These are phyloP conservation scores for Perccottus glenii DNA, from an alignment of 2,113 vertebrate genomes.

Conservation along the genomic window DNA sequence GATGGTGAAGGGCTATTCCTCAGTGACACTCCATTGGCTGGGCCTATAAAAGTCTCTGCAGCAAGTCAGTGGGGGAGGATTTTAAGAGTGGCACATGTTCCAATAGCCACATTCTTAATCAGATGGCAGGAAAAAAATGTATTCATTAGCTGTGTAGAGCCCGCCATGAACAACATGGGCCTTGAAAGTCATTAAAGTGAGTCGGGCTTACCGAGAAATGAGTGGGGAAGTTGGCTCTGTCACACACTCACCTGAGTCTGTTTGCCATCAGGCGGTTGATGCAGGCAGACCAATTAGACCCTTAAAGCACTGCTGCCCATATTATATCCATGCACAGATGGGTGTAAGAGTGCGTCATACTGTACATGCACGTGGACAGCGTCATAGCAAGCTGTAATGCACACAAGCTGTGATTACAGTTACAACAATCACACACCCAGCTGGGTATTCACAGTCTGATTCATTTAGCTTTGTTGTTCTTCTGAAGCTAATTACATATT, in stretches of 20 bases:
- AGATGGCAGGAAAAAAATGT: constrained; percentile 61
- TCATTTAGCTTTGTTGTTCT: constrained; percentile 46
- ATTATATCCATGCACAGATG: constrained; percentile 36
- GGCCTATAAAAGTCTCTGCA: constrained; percentile 57
- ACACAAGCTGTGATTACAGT: constrained; percentile 45
- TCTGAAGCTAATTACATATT: constrained; percentile 7
- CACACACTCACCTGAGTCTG: constrained; percentile 66
- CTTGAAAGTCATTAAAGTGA: constrained; percentile 54
- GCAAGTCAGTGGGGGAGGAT: constrained; percentile 38
- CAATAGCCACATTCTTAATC: constrained; percentile 63
- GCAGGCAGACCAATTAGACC: constrained; percentile 45
- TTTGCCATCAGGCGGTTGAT: constrained; percentile 62
- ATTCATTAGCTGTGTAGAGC: constrained; percentile 67
- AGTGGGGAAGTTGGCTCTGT: constrained; percentile 16
- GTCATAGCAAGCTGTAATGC: constrained; percentile 12
- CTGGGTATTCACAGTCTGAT: constrained; percentile 25
- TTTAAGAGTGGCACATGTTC: constrained; percentile 47
- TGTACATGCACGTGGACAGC: not conserved
- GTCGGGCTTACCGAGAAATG: constrained; percentile 20
- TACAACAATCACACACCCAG: constrained; percentile 39
- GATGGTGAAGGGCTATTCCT: constrained; percentile 59
- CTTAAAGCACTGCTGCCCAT: constrained; percentile 17
- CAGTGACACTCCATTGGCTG: constrained; percentile 65
- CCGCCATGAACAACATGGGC: constrained; percentile 43
- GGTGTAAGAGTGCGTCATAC: constrained; percentile 17